These are phyloP conservation scores for Epinephelus fuscoguttatus DNA, from an alignment of 2,113 vertebrate species.

Conservation along the genomic window DNA sequence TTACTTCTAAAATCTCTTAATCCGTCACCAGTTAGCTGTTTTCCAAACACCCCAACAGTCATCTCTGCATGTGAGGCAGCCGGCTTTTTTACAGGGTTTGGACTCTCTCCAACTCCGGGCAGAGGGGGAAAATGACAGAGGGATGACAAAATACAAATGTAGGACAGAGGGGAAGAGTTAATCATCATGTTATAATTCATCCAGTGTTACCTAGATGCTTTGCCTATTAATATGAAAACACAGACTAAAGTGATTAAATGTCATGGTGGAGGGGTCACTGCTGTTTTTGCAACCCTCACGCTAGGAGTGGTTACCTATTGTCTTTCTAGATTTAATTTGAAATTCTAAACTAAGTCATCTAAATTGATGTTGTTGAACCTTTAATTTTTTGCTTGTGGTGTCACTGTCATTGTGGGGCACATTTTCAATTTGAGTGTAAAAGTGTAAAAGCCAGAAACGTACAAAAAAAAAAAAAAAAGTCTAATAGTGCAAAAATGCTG, in stretches of 20 bases:
- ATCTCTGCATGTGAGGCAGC: slow-evolving; percentile 41
- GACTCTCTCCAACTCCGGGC: slow-evolving; percentile 48
- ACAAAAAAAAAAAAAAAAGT: neutral
- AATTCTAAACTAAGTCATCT: neutral
- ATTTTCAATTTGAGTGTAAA: neutral
- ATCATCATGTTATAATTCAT: slow-evolving; percentile 26
- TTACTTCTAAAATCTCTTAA: slow-evolving; percentile 74
- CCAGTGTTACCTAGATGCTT: slow-evolving; percentile 3
- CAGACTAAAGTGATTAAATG: neutral
- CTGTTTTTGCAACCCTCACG: neutral
- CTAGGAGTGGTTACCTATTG: neutral
- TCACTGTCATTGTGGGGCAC: neutral
- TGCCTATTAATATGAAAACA: slow-evolving; percentile 33
- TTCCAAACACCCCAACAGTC: slow-evolving; percentile 62
- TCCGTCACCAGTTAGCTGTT: slow-evolving; percentile 70
- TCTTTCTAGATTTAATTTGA: neutral
- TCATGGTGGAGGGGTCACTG: too few species aligned
- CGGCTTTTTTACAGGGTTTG: slow-evolving; percentile 42
- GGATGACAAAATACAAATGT: slow-evolving; percentile 52
- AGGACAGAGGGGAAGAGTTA: slow-evolving; percentile 22
- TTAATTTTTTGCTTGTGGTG: neutral
- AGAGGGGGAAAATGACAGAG: slow-evolving; percentile 47
- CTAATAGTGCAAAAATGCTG: neutral
- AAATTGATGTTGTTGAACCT: neutral
- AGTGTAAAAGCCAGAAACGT: neutral